Evolutionary conservation across 2,888 invertebrate species (phyloP).

Genomic region (Chloroclystis v-ata): DNA sequence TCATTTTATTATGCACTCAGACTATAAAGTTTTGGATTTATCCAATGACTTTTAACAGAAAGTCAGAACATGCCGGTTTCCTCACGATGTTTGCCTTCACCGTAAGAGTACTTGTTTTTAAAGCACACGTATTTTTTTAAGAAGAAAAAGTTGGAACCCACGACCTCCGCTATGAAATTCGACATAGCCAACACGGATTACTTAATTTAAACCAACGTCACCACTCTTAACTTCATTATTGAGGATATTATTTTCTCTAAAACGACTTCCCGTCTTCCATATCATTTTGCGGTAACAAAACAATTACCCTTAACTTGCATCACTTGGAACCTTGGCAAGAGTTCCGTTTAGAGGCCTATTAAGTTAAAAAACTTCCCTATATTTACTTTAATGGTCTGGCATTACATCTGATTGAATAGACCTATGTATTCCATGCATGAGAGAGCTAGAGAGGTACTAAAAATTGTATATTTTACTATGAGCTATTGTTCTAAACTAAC

Average conservation of each 20-base stretch:
- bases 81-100: too few species aligned
- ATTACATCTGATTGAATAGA: slow-evolving; percentile 13
- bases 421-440: slow-evolving; percentile 9
- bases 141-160: too few species aligned
- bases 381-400: slow-evolving; percentile 9
- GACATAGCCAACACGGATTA: too few species aligned
- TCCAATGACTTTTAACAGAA: too few species aligned
- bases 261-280: not conserved
- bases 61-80: too few species aligned
- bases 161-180: too few species aligned
- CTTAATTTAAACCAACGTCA: too few species aligned
- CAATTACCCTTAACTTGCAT: slow-evolving; percentile 8
- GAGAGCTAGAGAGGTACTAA: not conserved
- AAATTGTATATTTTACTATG: slow-evolving; percentile 1
- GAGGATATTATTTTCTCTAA: not conserved
- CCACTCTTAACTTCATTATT: too few species aligned
- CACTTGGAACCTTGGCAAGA: slow-evolving; percentile 7
- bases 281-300: slow-evolving; percentile 2
- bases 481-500: not conserved
- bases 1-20: not conserved
- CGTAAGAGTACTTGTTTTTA: too few species aligned
- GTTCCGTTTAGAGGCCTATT: slow-evolving; percentile 15
- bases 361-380: slow-evolving; percentile 16
- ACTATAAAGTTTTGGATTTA: too few species aligned
- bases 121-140: too few species aligned